Evolutionary conservation across 2,113 vertebrate species (phyloP).

Genomic region (Protomyctophum bolini): DNA sequence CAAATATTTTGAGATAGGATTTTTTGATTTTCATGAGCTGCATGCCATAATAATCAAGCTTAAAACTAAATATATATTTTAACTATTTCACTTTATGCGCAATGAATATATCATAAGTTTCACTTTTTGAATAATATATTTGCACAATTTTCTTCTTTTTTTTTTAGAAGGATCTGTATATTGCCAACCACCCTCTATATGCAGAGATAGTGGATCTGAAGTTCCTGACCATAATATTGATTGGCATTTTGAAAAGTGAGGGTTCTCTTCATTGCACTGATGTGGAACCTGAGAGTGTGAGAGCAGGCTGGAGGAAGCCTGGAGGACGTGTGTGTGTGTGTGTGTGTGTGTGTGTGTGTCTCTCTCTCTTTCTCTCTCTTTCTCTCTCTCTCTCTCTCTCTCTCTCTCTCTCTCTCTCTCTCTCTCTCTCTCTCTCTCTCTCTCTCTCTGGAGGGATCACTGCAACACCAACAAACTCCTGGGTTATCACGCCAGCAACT

Average conservation of each 20-base stretch:
- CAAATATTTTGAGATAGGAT: too few species aligned
- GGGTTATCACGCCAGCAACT: slow-evolving; percentile 58
- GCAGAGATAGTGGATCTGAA: slow-evolving; percentile 36
- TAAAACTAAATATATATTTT: too few species aligned
- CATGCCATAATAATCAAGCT: too few species aligned
- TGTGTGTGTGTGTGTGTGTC: too few species aligned
- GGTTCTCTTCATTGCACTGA: slow-evolving; percentile 30
- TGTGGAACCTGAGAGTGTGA: slow-evolving; percentile 53
- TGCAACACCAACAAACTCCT: slow-evolving; percentile 68
- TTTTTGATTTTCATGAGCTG: too few species aligned
- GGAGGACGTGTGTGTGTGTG: slow-evolving; percentile 55
- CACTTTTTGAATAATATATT: too few species aligned
- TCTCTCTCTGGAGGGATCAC: slow-evolving; percentile 59
- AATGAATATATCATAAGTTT: too few species aligned
- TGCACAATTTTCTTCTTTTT: too few species aligned
- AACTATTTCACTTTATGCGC: too few species aligned
- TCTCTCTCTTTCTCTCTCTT: slow-evolving; percentile 1
- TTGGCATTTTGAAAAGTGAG: slow-evolving; percentile 32
- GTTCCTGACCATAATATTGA: slow-evolving; percentile 23
- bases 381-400: neutral
- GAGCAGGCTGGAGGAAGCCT: slow-evolving; percentile 54
- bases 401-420: neutral
- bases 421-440: slow-evolving; percentile 1
- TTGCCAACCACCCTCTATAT: too few species aligned
- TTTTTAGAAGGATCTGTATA: too few species aligned